These are phyloP conservation scores for Rostratula benghalensis DNA, from an alignment of 2,113 vertebrate genomes.

Conservation along the genomic window DNA sequence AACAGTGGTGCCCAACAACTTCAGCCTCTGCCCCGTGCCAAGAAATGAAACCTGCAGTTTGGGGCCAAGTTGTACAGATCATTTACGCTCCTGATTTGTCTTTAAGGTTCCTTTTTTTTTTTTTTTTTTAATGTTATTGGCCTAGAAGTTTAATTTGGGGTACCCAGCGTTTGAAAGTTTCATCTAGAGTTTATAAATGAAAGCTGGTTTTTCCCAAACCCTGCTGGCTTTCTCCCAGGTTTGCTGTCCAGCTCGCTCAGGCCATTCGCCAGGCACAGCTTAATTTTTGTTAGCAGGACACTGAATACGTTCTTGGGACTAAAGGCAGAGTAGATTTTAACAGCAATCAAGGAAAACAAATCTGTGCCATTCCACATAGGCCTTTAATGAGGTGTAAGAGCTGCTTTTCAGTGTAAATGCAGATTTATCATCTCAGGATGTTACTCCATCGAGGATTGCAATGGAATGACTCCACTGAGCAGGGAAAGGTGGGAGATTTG, in stretches of 20 bases:
- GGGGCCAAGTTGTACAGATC: background rate
- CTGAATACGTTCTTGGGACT: background rate
- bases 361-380: background rate
- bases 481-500: background rate
- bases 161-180: background rate
- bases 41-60: background rate
- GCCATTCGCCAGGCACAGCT: background rate
- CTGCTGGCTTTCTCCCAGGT: background rate
- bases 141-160: background rate
- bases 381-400: background rate
- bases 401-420: background rate
- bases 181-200: background rate
- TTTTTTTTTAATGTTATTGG: background rate
- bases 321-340: background rate
- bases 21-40: rapidly evolving
- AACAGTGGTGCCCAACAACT: background rate
- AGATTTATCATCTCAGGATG: background rate
- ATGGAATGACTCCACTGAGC: background rate
- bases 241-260: background rate
- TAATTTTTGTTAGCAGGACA: background rate
- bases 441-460: background rate
- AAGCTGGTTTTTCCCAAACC: background rate
- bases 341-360: background rate
- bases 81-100: background rate
- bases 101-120: background rate